Evolutionary conservation across 2,797 vertebrate genomes (phyloP), one percentile per base, ranked within the genome.

Genomic region (Petrocephalus schoutedeni): DNA sequence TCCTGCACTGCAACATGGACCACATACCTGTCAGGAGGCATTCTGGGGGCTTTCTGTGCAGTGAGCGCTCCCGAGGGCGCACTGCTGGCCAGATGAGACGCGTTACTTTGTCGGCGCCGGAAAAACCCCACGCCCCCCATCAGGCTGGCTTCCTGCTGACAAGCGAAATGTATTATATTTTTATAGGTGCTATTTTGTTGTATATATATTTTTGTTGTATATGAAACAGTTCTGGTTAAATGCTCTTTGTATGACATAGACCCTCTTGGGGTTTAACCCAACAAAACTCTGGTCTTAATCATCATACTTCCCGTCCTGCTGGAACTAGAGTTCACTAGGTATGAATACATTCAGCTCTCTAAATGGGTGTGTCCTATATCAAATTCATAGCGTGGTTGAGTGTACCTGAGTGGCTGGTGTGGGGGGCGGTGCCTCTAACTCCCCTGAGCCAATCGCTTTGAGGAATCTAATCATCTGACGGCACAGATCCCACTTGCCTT

Each of bases 391-490:
- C 45, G 19, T 49, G 74, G 16, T n/a, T 80, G 74, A 80, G 74
- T 80, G 19, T 90, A 98, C 98, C 97, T 98, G 98, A 94, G 95
- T 95, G 90, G 97, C 97, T 64, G 98, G 98, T 56, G 98, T 99
- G 87, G 97, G 93, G 91, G 98, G 98, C 19, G 98, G 98, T 2
- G 97, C 98, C 88, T 99, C 98, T 87, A 96, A 97, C 93, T 99
- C 98, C 87, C 98, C 98, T 86, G 98, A 99, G 88, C 98, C 98
- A 89, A 99, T 99, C 92, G 98, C 98, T 96, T 99, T 99, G 91
- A 99, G 97, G 94, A 99, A 99, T 91, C 98, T 95, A 91, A 99
- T 99, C 98, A 99, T 99, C 93, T 99, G 97, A 89, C 98, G 96
- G 92, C 98, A 99, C 51, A 99, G 96, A 92, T 99, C 98, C 98